Base-by-base conservation (phyloP, 2,888 invertebrate genomes). In the Eristalis arbustorum region DNA sequence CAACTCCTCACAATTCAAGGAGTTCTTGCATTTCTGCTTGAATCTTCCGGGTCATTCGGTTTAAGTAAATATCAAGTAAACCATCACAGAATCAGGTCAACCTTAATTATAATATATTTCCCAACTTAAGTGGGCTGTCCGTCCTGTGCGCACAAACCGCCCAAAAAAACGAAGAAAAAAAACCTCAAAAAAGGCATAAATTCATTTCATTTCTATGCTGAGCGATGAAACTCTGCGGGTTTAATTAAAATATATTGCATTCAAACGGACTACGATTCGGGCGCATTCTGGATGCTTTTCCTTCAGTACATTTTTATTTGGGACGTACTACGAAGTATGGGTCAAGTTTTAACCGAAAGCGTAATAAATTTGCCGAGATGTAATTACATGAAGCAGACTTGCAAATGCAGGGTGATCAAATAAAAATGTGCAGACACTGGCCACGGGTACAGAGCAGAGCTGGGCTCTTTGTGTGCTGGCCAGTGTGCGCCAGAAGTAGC, bases 191-290 rank as follows among this genome's bases (percentile, higher is more conserved):
- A 73, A 49, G 25, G 23, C 42, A 31, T 31, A 31, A 71, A 56
- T 56, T 75, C 71, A 42, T 76, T 63, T 62, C 22, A 31, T 76
- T 76, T 82, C 67, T 77, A 77, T 73, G 68, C 31, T 18, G 42
- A 42, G 34, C 64, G 72, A 66, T 79, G 79, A 28, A 75, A 71
- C 40, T 62, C 66, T 66, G 18, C 28, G 25, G 62, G 66, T 84
- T 71, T 74, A 84, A 79, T 84, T 66, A 79, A 79, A 72, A 75
- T 71, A 66, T 64, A 62, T 66, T 71, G 61, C 73, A 74, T 71
- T 84, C 42, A 74, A 79, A 84, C 64, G 69, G 66, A 62, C 61
- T 66, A 74, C 69, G 64, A 84, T 84, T 72, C 69, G 22, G 64
- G 11, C 40, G 66, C 40, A 23, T 49, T 64, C 56, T 57, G 34